Percentiles rank a stretch among this genome's conserved stretches.
Evolutionary conservation across 2,888 invertebrate species (phyloP).

Genomic region (Meteorus cinctellus): DNA sequence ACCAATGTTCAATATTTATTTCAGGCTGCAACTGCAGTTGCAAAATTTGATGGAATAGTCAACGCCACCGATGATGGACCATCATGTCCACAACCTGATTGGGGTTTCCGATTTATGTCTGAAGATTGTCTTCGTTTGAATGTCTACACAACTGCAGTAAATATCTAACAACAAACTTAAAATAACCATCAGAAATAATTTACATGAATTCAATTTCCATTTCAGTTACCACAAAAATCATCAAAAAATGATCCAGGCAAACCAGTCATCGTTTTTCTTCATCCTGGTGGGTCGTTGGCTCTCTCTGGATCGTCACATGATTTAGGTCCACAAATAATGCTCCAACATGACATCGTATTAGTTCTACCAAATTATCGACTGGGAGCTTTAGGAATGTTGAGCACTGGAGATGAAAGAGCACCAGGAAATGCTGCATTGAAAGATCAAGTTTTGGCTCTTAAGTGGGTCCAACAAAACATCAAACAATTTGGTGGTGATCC

Average conservation of each 20-base stretch:
- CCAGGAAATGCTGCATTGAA: conserved; percentile 82
- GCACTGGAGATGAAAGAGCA: conserved; percentile 79
- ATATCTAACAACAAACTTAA: background rate
- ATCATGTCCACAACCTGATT: conserved; percentile 74
- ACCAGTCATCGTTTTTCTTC: conserved; percentile 82
- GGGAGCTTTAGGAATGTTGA: conserved; percentile 75
- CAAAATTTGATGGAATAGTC: conserved; percentile 74
- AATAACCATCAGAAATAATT: conserved; percentile 17
- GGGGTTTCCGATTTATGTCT: conserved; percentile 64
- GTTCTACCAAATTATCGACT: conserved; percentile 68
- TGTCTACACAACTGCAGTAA: conserved; percentile 76
- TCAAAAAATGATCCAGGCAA: conserved; percentile 45
- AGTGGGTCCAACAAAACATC: conserved; percentile 80
- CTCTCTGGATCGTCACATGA: conserved; percentile 77
- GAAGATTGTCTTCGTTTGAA: conserved; percentile 81
- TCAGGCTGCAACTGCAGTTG: conserved; percentile 1
- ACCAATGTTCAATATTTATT: no score
- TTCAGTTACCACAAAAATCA: conserved; percentile 40
- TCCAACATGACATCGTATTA: conserved; percentile 66
- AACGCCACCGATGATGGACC: conserved; percentile 78
- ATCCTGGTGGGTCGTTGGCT: conserved; percentile 80
- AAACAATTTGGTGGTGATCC: conserved; percentile 81
- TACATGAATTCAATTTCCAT: background rate
- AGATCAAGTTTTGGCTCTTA: conserved; percentile 80
- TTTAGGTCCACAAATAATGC: conserved; percentile 63